These are phyloP conservation scores for Furcula furcula DNA, from an alignment of 2,888 invertebrate species.

Conservation along the genomic window DNA sequence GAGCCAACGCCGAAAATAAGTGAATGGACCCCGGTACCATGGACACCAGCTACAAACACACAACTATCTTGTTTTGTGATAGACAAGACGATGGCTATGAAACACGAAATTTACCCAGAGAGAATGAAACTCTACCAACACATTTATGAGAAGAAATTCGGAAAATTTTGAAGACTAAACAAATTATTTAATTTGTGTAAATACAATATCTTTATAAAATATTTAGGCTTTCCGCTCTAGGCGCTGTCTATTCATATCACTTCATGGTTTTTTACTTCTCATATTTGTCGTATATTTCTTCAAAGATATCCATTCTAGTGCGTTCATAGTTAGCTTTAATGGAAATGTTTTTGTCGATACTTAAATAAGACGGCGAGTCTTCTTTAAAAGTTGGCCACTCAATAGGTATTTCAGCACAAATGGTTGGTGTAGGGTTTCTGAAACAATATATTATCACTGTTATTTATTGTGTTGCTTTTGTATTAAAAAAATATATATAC, in stretches of 20 bases:
- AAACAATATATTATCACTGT: conserved; percentile 22
- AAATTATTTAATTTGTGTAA: too few relatives aligned
- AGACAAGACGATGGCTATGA: conserved; percentile 53
- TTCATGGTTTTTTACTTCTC: conserved; percentile 25
- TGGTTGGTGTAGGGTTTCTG: conserved; percentile 37
- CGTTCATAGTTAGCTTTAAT: conserved; percentile 35
- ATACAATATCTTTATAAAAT: too few relatives aligned
- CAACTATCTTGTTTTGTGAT: conserved; percentile 51
- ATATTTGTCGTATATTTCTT: conserved; percentile 41
- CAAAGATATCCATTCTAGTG: conserved; percentile 41
- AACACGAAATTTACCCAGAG: conserved; percentile 48
- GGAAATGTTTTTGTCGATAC: conserved; percentile 33
- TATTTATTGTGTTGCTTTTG: too few relatives aligned
- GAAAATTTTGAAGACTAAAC: too few relatives aligned
- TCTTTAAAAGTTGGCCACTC: conserved; percentile 36
- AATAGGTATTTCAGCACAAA: conserved; percentile 15
- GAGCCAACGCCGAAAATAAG: conserved; percentile 59
- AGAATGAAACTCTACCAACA: conserved; percentile 57
- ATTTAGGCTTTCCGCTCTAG: too few relatives aligned
- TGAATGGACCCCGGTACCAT: conserved; percentile 45
- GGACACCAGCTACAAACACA: conserved; percentile 53
- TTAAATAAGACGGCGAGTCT: conserved; percentile 25
- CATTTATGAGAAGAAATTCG: conserved; percentile 39
- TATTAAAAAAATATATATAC: too few relatives aligned
- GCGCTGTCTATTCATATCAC: too few relatives aligned